These are phyloP conservation scores for Pentalonia nigronervosa DNA, from an alignment of 1,140 invertebrate genomes.

Conservation along the genomic window DNA sequence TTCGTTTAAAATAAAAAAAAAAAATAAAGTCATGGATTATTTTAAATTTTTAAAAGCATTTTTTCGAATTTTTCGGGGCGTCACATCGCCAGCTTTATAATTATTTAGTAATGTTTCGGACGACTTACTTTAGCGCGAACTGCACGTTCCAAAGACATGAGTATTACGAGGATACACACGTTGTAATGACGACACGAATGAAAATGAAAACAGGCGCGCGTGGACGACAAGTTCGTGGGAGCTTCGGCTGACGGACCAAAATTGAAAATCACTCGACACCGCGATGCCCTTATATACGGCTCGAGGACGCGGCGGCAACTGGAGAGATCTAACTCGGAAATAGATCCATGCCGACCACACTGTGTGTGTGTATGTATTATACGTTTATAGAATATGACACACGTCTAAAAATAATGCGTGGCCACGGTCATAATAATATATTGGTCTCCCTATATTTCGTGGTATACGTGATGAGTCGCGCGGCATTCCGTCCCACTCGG, in stretches of 20 bases:
- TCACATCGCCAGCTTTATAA: no score
- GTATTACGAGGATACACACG: conserved; percentile 34
- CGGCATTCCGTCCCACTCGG: conserved; percentile 21
- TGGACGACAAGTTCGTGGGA: neutral
- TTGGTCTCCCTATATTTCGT: neutral
- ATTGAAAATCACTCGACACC: neutral
- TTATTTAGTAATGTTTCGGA: no score
- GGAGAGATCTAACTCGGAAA: conserved; percentile 37
- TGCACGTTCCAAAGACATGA: conserved; percentile 59
- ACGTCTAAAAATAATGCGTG: conserved; percentile 46
- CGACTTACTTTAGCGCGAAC: conserved; percentile 60
- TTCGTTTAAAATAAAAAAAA: no score
- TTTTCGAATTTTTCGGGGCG: no score
- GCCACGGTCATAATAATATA: neutral
- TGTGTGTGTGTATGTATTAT: neutral
- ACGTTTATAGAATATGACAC: conserved; percentile 46
- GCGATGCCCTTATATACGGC: neutral
- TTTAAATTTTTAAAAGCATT: no score
- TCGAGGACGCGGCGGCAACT: neutral
- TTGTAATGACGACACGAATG: neutral
- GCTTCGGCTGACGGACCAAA: neutral
- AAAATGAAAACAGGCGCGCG: no score
- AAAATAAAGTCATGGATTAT: no score
- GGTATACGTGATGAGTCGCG: neutral
- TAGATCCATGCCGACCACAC: conserved; percentile 28